Evolutionary conservation across 2,888 invertebrate species (phyloP).

Genomic region (Limenitis camilla): DNA sequence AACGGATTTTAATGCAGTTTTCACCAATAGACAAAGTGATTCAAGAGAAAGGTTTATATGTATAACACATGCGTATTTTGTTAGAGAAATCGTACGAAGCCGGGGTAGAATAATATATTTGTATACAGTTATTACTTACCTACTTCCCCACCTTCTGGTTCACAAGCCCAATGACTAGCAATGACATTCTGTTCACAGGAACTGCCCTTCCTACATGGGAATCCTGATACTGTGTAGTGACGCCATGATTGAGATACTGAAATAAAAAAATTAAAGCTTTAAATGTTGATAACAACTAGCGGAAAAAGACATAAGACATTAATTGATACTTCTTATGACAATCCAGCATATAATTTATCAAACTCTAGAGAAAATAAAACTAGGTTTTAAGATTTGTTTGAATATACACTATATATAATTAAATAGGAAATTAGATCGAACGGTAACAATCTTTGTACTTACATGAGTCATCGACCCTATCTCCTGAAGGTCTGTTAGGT

Average conservation of each 20-base stretch:
- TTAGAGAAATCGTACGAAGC: too few species aligned
- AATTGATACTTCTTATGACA: neutral
- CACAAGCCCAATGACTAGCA: slow-evolving; percentile 89
- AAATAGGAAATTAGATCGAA: neutral
- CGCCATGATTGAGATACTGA: slow-evolving; percentile 77
- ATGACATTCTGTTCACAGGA: slow-evolving; percentile 82
- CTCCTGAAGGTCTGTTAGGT: slow-evolving; percentile 31
- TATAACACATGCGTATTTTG: too few species aligned
- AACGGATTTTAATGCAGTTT: too few species aligned
- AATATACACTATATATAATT: too few species aligned
- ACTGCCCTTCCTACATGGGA: slow-evolving; percentile 82
- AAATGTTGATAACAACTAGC: neutral
- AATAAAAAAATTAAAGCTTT: slow-evolving; percentile 8
- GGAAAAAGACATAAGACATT: neutral
- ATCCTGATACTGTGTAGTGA: slow-evolving; percentile 87
- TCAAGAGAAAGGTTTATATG: too few species aligned
- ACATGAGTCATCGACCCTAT: slow-evolving; percentile 28
- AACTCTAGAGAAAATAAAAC: too few species aligned
- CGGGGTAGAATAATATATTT: too few species aligned
- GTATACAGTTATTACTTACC: slow-evolving; percentile 43
- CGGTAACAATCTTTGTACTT: slow-evolving; percentile 7
- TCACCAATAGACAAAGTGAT: too few species aligned
- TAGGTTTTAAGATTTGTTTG: too few species aligned
- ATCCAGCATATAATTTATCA: too few species aligned
- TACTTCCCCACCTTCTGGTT: slow-evolving; percentile 78